Conservation (phyloP, 2,888 invertebrate genomes). For the Calliphora vomitoria region DNA sequence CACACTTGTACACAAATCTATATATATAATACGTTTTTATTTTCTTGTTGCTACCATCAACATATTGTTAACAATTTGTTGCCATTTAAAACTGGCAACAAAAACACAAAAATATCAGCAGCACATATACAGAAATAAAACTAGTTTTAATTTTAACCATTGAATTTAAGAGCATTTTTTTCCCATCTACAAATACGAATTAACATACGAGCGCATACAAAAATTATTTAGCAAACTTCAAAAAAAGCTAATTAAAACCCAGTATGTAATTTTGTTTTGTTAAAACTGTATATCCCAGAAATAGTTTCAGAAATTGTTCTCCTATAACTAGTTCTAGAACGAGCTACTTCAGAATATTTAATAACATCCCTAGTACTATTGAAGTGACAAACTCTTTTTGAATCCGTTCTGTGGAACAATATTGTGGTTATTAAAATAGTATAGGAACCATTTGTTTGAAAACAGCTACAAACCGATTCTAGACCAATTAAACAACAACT, state of each 20-base stretch:
- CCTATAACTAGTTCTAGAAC: too few relatives aligned
- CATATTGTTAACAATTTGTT: conserved; percentile 31
- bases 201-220: neutral
- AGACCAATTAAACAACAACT: too few relatives aligned
- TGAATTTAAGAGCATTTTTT: neutral
- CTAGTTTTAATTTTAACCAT: conserved; percentile 7
- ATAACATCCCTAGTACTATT: too few relatives aligned
- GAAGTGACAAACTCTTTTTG: too few relatives aligned
- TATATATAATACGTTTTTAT: neutral
- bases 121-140: neutral
- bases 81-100: neutral
- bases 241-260: neutral
- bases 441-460: too few relatives aligned
- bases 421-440: too few relatives aligned
- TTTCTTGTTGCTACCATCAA: conserved; percentile 20
- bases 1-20: conserved; percentile 13
- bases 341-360: too few relatives aligned
- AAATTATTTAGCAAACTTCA: neutral
- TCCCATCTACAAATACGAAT: conserved; percentile 1
- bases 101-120: neutral
- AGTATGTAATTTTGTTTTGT: neutral
- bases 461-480: too few relatives aligned
- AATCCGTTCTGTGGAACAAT: too few relatives aligned
- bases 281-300: neutral
- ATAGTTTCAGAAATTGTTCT: neutral